Conservation (phyloP, 2,113 vertebrate species). For the Sula dactylatra region DNA sequence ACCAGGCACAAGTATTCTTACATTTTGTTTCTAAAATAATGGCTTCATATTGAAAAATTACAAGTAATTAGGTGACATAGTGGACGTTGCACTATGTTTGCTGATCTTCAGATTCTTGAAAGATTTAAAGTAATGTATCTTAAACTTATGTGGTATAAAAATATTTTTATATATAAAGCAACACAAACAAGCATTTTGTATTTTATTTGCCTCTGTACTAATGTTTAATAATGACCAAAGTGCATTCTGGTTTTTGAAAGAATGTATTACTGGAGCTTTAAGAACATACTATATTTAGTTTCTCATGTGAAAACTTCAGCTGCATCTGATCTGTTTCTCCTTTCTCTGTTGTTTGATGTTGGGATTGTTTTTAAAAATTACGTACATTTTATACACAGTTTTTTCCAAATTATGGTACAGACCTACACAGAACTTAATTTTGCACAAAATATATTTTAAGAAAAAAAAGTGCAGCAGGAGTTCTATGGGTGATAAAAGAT, state of each 20-base stretch:
- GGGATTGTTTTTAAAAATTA: slow-evolving; percentile 75
- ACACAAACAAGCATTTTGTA: slow-evolving; percentile 69
- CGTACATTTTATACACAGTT: slow-evolving; percentile 74
- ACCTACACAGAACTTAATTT: slow-evolving; percentile 77
- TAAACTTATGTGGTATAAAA: slow-evolving; percentile 67
- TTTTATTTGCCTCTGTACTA: slow-evolving; percentile 75
- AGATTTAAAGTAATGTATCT: neutral
- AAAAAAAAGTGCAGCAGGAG: slow-evolving; percentile 65
- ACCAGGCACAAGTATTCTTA: neutral
- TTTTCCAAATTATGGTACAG: slow-evolving; percentile 77
- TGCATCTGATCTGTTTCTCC: slow-evolving; percentile 70
- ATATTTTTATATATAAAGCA: slow-evolving; percentile 71
- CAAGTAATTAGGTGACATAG: neutral
- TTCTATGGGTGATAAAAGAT: slow-evolving; percentile 66
- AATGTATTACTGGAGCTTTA: slow-evolving; percentile 86
- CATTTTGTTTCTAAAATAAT: neutral
- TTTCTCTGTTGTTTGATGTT: slow-evolving; percentile 73
- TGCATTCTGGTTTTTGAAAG: slow-evolving; percentile 85
- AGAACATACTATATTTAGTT: slow-evolving; percentile 75
- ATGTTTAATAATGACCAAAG: slow-evolving; percentile 89
- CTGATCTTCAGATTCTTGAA: slow-evolving; percentile 40
- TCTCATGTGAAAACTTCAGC: slow-evolving; percentile 73
- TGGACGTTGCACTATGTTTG: neutral
- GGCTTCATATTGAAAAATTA: slow-evolving; percentile 34
- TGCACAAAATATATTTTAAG: slow-evolving; percentile 80